phyloP scores from a whole-genome alignment of 2,113 vertebrate species.

The Ranitomeya imitator region DNA sequence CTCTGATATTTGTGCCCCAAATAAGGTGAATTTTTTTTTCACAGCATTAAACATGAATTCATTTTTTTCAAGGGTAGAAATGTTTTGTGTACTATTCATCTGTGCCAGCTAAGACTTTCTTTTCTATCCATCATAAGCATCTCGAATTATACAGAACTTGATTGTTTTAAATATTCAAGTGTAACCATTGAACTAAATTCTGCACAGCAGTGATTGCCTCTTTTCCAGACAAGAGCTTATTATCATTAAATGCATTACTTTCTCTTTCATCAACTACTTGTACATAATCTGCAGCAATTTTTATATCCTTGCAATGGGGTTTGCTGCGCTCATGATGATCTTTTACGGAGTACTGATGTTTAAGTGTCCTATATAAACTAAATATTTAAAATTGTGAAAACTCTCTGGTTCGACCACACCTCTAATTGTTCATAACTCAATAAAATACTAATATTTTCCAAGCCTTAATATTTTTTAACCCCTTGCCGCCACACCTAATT shows the following conservation, averaged over 20 bases:
- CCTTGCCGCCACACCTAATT: too few relatives aligned
- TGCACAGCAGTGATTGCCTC: slow-evolving; percentile 55
- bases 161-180: slow-evolving; percentile 59
- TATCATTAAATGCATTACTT: slow-evolving; percentile 56
- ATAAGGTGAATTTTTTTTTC: background rate
- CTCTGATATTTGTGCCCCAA: background rate
- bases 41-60: slow-evolving; percentile 13
- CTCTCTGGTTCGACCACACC: background rate
- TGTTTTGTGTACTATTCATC: background rate
- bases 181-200: slow-evolving; percentile 56
- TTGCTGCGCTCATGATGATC: background rate
- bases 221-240: slow-evolving; percentile 55
- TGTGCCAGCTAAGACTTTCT: slow-evolving; percentile 17
- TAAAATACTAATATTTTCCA: background rate
- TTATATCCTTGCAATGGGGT: slow-evolving; percentile 35
- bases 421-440: background rate
- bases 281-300: slow-evolving; percentile 43
- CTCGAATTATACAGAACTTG: slow-evolving; percentile 52
- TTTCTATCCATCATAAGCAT: slow-evolving; percentile 29
- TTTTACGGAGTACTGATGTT: background rate
- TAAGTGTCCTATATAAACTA: slow-evolving; percentile 15
- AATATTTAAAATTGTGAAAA: slow-evolving; percentile 40
- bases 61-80: slow-evolving; percentile 1
- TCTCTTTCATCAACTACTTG: slow-evolving; percentile 51
- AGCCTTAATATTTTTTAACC: background rate